phyloP scores from a whole-genome alignment of 1,140 invertebrate genomes.

The Lepidotrigona ventralis region DNA sequence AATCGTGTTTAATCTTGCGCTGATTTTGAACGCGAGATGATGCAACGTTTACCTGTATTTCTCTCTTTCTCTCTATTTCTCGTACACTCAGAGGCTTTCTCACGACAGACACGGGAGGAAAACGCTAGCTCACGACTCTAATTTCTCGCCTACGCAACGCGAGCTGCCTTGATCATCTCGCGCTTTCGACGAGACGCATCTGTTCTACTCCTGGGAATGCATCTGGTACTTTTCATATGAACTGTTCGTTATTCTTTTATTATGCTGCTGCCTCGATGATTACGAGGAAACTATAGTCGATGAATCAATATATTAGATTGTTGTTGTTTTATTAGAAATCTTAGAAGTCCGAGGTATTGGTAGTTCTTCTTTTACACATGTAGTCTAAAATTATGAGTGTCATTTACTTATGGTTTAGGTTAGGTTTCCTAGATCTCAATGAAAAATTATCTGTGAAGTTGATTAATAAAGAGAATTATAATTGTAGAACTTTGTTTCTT shows the following conservation, averaged over 20 bases:
- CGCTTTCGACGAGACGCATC: conserved; percentile 44
- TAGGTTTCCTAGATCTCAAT: too few relatives aligned
- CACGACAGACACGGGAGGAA: conserved; percentile 57
- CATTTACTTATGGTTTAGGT: too few relatives aligned
- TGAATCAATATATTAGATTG: not conserved
- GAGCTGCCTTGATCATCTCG: conserved; percentile 50
- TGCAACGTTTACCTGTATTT: conserved; percentile 16
- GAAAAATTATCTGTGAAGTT: too few relatives aligned
- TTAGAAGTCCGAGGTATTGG: too few relatives aligned
- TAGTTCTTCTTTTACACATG: not conserved
- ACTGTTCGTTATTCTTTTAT: not conserved
- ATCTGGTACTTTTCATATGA: conserved; percentile 43
- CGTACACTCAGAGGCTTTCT: conserved; percentile 35
- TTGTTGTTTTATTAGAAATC: not conserved
- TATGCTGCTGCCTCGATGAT: not conserved
- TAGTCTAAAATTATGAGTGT: too few relatives aligned
- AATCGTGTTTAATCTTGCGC: conserved; percentile 31
- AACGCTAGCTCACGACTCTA: conserved; percentile 48
- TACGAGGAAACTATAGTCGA: too few relatives aligned
- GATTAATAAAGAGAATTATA: too few relatives aligned
- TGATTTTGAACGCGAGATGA: conserved; percentile 49
- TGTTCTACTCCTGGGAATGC: conserved; percentile 40
- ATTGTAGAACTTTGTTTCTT: too few relatives aligned
- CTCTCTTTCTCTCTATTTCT: not conserved
- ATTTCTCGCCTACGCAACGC: conserved; percentile 60